Evolutionary conservation across 2,888 invertebrate genomes (phyloP).

Genomic region (Lutraria lutraria): DNA sequence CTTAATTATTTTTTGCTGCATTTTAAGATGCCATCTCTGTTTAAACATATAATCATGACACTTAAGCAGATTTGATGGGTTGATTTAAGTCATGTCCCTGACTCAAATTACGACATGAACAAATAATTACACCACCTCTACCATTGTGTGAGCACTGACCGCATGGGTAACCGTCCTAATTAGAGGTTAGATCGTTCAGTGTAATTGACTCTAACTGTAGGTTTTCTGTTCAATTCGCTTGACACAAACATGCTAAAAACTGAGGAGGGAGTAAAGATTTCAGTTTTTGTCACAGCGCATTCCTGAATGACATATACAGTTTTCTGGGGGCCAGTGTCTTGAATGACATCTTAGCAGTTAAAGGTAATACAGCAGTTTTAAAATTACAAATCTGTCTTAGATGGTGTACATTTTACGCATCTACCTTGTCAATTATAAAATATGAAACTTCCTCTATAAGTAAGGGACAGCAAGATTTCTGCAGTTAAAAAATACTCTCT

Average conservation of each 20-base stretch:
- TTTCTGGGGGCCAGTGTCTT: background rate
- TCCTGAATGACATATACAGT: background rate
- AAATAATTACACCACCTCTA: background rate
- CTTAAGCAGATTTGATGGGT: background rate
- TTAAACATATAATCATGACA: slow-evolving; percentile 12
- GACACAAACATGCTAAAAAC: background rate
- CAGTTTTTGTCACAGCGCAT: background rate
- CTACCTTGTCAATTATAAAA: too few species aligned
- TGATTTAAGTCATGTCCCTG: background rate
- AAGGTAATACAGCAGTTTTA: too few species aligned
- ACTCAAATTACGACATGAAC: slow-evolving; percentile 10
- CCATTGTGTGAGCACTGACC: background rate
- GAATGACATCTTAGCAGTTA: too few species aligned
- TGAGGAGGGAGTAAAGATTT: background rate
- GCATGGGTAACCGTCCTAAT: slow-evolving; percentile 11
- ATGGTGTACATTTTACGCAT: too few species aligned
- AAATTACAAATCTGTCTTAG: too few species aligned
- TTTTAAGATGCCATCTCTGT: background rate
- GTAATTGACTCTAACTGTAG: background rate
- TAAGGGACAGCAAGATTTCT: too few species aligned
- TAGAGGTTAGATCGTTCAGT: slow-evolving; percentile 10
- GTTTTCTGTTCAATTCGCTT: background rate
- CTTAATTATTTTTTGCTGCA: slow-evolving; percentile 6
- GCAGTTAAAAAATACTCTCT: too few species aligned
- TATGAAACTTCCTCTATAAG: too few species aligned